phyloP scores from a whole-genome alignment of 2,888 invertebrate genomes.

The Drosophila testacea region DNA sequence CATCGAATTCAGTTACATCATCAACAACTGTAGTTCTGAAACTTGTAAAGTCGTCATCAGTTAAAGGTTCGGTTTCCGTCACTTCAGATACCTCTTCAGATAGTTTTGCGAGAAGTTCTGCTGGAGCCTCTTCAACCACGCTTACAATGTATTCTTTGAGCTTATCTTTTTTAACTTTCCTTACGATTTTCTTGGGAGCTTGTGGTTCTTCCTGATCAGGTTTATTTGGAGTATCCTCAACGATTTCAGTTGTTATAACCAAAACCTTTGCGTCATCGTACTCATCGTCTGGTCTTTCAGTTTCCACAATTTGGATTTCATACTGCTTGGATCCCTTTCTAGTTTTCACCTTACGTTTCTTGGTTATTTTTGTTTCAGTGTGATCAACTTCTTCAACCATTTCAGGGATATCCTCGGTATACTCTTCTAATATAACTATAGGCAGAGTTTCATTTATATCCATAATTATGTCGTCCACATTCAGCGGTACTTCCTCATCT shows the following conservation, averaged over 20 bases:
- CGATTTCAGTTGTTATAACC: conserved; percentile 81
- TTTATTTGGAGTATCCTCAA: conserved; percentile 62
- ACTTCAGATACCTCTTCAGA: conserved; percentile 45
- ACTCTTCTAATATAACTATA: conserved; percentile 47
- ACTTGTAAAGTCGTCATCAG: conserved; percentile 45
- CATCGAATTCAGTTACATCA: conserved; percentile 82
- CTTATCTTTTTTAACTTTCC: conserved; percentile 76
- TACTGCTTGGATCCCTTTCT: conserved; percentile 85
- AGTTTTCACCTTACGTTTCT: conserved; percentile 86
- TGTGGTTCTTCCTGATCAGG: conserved; percentile 72
- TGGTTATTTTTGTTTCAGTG: conserved; percentile 80
- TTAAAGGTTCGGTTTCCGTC: conserved; percentile 31
- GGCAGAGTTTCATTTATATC: conserved; percentile 62
- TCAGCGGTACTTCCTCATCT: conserved; percentile 13
- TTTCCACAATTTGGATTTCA: conserved; percentile 85
- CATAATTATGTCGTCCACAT: conserved; percentile 57
- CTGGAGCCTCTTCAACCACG: conserved; percentile 78
- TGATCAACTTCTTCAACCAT: conserved; percentile 66
- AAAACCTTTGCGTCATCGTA: conserved; percentile 84
- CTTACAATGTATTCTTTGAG: conserved; percentile 79
- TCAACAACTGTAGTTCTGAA: conserved; percentile 80
- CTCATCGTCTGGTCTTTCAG: conserved; percentile 81
- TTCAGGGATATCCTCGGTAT: conserved; percentile 23
- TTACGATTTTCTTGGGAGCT: conserved; percentile 69
- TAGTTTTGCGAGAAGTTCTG: conserved; percentile 56